phyloP scores from a whole-genome alignment of 30 jellyfish, hydroid and myxozoan species.

The Phacellophora camtschatica region DNA sequence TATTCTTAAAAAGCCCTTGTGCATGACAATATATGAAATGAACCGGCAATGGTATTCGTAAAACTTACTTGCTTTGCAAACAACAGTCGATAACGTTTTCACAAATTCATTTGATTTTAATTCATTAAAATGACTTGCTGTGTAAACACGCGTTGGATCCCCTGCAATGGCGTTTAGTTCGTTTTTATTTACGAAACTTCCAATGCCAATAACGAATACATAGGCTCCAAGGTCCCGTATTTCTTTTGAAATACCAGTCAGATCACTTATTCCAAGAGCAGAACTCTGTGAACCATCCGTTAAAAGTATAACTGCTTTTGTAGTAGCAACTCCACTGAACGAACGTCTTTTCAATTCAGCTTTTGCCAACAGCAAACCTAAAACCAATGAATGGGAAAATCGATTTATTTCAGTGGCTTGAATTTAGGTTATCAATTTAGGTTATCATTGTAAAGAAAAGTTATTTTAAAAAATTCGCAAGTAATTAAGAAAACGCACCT shows the following conservation, averaged over 20 bases:
- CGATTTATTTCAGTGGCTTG: neutral
- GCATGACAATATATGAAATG: neutral
- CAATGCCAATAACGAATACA: conserved; percentile 35
- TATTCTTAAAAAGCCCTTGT: too few species aligned
- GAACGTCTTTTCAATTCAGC: neutral
- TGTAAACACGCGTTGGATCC: neutral
- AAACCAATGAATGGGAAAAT: neutral
- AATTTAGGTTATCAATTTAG: too few species aligned
- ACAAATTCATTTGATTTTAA: conserved; percentile 10
- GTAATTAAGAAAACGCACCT: conserved; percentile 33
- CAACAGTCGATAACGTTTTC: conserved; percentile 8
- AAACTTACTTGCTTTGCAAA: conserved; percentile 28
- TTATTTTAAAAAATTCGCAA: too few species aligned
- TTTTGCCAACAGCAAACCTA: conserved; percentile 37
- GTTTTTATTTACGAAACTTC: neutral
- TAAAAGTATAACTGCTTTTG: conserved; percentile 43
- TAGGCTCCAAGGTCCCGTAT: conserved; percentile 51
- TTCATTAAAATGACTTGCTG: conserved; percentile 50
- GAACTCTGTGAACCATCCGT: conserved; percentile 74
- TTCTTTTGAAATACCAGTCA: conserved; percentile 16
- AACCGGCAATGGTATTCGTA: neutral
- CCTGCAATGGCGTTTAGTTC: conserved; percentile 35
- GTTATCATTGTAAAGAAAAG: too few species aligned
- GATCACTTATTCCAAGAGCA: neutral
- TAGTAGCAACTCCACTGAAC: conserved; percentile 8